Conservation (phyloP, 1,140 invertebrate genomes). For the Papilio xuthus region DNA sequence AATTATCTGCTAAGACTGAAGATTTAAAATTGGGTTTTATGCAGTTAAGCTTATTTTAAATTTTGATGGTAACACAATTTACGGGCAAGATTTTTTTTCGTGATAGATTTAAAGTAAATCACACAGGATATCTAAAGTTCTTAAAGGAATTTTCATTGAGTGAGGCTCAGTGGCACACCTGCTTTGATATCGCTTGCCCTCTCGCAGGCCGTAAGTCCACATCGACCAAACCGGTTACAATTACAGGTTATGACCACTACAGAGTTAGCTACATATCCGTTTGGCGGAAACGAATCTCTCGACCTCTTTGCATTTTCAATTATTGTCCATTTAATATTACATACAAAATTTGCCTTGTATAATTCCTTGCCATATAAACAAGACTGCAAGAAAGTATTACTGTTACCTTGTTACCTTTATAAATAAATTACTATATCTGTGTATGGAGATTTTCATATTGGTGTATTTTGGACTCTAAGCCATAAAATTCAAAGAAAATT, state of each 20-base stretch:
- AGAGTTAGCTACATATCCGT: conserved; percentile 70
- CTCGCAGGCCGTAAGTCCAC: conserved; percentile 72
- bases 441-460: no score
- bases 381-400: not conserved
- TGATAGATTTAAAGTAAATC: conserved; percentile 49
- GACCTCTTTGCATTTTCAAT: conserved; percentile 47
- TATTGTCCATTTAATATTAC: conserved; percentile 42
- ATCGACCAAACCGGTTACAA: conserved; percentile 76
- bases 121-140: conserved; percentile 60
- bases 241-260: conserved; percentile 70
- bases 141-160: conserved; percentile 76
- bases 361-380: not conserved
- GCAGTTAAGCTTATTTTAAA: no score
- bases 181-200: conserved; percentile 76
- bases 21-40: no score
- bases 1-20: not conserved
- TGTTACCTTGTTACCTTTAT: no score
- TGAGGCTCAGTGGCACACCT: conserved; percentile 72
- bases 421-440: no score
- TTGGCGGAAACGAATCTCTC: conserved; percentile 75
- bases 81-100: not conserved
- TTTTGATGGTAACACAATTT: no score
- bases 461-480: no score
- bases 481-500: not conserved
- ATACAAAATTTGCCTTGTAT: not conserved